Conservation (phyloP, 2,888 invertebrate genomes). For the Drosophila pseudotakahashii region DNA sequence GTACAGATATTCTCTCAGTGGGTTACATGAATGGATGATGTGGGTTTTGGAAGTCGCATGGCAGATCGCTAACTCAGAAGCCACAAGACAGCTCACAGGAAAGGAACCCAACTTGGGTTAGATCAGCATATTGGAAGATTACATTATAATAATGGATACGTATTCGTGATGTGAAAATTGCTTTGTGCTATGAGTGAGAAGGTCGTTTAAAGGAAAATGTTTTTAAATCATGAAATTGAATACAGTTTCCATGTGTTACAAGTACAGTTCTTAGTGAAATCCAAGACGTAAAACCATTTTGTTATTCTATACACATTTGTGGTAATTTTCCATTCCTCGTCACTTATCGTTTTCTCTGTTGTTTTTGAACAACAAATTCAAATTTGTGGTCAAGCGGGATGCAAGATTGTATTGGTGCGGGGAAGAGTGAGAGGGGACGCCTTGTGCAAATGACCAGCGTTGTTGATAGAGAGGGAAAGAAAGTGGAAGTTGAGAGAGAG, state of each 20-base stretch:
- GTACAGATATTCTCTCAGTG: neutral
- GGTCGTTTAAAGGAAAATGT: neutral
- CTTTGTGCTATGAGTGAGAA: neutral
- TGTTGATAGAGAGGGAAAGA: no score
- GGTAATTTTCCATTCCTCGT: conserved; percentile 46
- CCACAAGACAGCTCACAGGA: neutral
- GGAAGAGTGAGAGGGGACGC: neutral
- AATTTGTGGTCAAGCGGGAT: neutral
- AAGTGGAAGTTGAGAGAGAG: neutral
- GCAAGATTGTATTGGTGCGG: neutral
- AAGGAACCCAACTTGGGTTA: neutral
- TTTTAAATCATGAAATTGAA: no score
- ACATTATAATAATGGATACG: neutral
- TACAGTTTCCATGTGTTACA: neutral
- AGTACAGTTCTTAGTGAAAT: conserved; percentile 19
- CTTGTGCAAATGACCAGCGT: neutral
- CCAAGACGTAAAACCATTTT: neutral
- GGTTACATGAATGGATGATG: conserved; percentile 3
- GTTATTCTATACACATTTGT: conserved; percentile 7
- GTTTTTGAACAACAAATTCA: conserved; percentile 12
- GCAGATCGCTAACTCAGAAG: conserved; percentile 12
- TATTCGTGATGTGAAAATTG: neutral
- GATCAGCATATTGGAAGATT: conserved; percentile 73
- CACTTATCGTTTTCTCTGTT: conserved; percentile 19
- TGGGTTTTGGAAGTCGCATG: neutral